phyloP scores from a whole-genome alignment of 2,797 vertebrate genomes.

The Lophius americanus region DNA sequence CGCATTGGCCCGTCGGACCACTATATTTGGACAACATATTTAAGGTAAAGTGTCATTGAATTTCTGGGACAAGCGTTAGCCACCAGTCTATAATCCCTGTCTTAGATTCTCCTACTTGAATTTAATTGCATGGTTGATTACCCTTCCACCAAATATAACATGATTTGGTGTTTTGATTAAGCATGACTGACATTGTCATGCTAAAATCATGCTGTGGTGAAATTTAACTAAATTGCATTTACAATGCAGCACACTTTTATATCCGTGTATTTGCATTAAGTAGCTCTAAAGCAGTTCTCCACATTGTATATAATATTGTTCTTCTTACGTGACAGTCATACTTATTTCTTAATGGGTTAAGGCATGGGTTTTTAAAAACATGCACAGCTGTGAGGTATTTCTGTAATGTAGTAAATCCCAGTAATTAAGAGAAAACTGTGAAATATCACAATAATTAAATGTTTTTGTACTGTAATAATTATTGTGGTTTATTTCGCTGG shows the following conservation, averaged over 20 bases:
- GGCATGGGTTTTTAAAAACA: no score
- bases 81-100: background rate
- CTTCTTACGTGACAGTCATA: background rate
- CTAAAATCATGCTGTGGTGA: background rate
- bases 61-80: slow-evolving; percentile 4
- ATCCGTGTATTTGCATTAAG: no score
- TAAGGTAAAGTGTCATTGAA: background rate
- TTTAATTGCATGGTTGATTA: background rate
- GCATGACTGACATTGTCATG: slow-evolving; percentile 3
- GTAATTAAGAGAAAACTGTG: no score
- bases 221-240: slow-evolving; percentile 4
- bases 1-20: no score
- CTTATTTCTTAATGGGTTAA: background rate
- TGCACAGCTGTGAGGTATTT: no score
- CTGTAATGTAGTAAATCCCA: no score
- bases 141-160: background rate
- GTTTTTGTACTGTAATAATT: no score
- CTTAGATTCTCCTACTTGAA: background rate
- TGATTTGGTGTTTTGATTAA: slow-evolving; percentile 8
- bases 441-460: no score
- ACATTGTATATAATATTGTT: background rate
- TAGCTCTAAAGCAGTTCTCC: no score
- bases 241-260: background rate
- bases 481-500: no score
- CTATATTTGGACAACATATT: no score